Percentiles rank a stretch among this genome's conserved stretches.
These are phyloP conservation scores for Anaspis maculata DNA, from an alignment of 2,888 invertebrate species.

Conservation along the genomic window DNA sequence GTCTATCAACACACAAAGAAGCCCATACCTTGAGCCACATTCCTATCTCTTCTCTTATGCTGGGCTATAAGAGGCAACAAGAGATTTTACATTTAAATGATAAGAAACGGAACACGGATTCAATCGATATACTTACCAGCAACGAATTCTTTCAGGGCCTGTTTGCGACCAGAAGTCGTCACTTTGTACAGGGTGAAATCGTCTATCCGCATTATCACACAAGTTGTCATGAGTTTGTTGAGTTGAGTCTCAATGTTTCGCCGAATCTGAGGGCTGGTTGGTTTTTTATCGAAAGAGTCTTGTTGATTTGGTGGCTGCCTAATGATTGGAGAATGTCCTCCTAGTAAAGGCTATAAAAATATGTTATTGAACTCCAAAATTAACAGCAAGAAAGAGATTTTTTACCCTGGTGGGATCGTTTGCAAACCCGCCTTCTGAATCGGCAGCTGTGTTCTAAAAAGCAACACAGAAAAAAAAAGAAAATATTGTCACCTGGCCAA, in stretches of 20 bases:
- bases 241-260: constrained; percentile 64
- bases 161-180: constrained; percentile 65
- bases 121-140: constrained; percentile 47
- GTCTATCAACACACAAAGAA: not conserved
- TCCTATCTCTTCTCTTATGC: constrained; percentile 49
- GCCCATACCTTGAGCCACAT: constrained; percentile 30
- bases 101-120: not conserved
- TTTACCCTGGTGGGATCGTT: no score
- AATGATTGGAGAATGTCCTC: no score
- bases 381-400: no score
- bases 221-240: constrained; percentile 85
- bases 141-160: constrained; percentile 72
- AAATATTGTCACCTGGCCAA: no score
- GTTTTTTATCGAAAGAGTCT: constrained; percentile 14
- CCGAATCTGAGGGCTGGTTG: constrained; percentile 41
- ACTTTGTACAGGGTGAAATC: constrained; percentile 86
- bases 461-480: no score
- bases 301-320: not conserved
- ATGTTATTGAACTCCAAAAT: no score
- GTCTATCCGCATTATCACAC: constrained; percentile 80
- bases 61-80: constrained; percentile 42
- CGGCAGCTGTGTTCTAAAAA: no score
- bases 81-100: not conserved
- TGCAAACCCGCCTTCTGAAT: no score
- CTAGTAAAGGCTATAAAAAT: no score